A percentile compares a stretch with the other conserved stretches of the same genome.
phyloP scores from a whole-genome alignment of 2,888 invertebrate genomes.

The Hesperia comma region DNA sequence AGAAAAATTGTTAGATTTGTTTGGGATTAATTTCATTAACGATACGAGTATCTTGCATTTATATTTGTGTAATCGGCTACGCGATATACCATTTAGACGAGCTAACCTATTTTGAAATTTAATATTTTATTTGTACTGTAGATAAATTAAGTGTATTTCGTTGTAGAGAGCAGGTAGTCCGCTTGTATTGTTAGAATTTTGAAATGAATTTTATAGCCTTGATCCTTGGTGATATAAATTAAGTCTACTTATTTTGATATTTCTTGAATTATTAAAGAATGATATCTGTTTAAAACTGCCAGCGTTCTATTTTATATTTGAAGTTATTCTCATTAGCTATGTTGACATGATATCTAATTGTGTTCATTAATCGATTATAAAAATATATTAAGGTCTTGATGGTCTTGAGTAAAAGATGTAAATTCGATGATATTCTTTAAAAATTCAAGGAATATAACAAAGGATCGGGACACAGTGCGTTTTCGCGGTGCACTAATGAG shows the following conservation, averaged over 20 bases:
- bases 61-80: slow-evolving; percentile 40
- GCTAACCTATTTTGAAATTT: slow-evolving; percentile 32
- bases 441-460: slow-evolving; percentile 28
- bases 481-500: slow-evolving; percentile 58
- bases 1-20: slow-evolving; percentile 69
- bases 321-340: background rate
- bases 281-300: background rate
- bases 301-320: background rate
- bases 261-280: slow-evolving; percentile 13
- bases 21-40: slow-evolving; percentile 57
- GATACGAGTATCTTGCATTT: slow-evolving; percentile 46
- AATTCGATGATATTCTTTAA: slow-evolving; percentile 16
- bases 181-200: slow-evolving; percentile 37
- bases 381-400: background rate
- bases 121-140: slow-evolving; percentile 36
- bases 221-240: slow-evolving; percentile 41
- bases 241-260: slow-evolving; percentile 47
- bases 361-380: background rate
- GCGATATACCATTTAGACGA: slow-evolving; percentile 14
- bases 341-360: background rate
- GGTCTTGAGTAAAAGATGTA: background rate
- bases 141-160: slow-evolving; percentile 32
- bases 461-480: slow-evolving; percentile 63
- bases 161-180: slow-evolving; percentile 28
- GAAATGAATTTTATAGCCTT: slow-evolving; percentile 37